phyloP scores from a whole-genome alignment of 2,113 vertebrate species.

The Bubalus kerabau region DNA sequence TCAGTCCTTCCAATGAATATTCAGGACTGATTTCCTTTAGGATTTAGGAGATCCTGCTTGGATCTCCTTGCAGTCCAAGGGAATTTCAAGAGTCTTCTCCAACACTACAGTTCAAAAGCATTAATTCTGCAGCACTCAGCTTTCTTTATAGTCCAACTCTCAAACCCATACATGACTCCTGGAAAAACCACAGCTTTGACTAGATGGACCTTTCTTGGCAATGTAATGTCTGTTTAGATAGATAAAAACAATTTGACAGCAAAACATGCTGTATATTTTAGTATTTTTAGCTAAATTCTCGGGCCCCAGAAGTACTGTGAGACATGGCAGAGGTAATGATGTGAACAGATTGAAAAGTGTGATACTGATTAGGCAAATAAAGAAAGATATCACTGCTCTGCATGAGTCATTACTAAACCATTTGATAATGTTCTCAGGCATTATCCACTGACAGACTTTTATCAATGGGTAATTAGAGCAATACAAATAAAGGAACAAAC shows the following conservation, averaged over 20 bases:
- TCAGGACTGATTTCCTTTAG: background rate
- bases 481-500: conserved; percentile 66
- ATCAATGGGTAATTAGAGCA: conserved; percentile 64
- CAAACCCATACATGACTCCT: background rate
- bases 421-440: conserved; percentile 60
- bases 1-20: background rate
- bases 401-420: conserved; percentile 64
- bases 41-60: background rate
- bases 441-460: conserved; percentile 57
- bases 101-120: background rate
- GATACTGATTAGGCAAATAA: conserved; percentile 73
- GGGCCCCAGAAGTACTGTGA: conserved; percentile 52
- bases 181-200: background rate
- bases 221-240: background rate
- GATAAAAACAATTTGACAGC: conserved; percentile 46
- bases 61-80: background rate
- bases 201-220: background rate
- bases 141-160: background rate
- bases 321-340: conserved; percentile 67
- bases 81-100: background rate
- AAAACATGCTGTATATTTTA: conserved; percentile 59
- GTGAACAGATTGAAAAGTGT: conserved; percentile 64
- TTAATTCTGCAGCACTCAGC: background rate
- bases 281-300: conserved; percentile 59
- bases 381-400: conserved; percentile 55